phyloP scores from a whole-genome alignment of 2,113 vertebrate genomes.

The Nannobrachium achirus region DNA sequence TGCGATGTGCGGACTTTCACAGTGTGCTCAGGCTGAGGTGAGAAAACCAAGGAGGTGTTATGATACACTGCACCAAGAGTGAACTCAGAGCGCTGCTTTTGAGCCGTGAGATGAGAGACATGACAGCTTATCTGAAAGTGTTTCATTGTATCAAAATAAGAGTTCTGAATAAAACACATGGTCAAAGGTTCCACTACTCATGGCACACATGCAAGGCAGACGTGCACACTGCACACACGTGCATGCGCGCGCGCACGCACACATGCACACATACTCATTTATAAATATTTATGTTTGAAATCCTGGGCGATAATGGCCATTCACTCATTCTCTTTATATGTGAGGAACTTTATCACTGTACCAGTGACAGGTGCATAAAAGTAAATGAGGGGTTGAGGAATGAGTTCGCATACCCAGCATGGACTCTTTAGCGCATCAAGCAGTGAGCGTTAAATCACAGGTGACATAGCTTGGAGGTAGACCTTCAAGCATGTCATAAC shows the following conservation, averaged over 20 bases:
- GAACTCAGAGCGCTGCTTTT: conserved; percentile 53
- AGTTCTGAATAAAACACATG: conserved; percentile 61
- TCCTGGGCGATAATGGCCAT: background rate
- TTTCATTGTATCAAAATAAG: conserved; percentile 60
- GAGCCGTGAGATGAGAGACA: conserved; percentile 52
- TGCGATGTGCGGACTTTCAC: conserved; percentile 62
- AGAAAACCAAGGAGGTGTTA: conserved; percentile 69
- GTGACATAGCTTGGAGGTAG: conserved; percentile 59
- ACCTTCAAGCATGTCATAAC: conserved; percentile 59
- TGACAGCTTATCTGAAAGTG: conserved; percentile 65
- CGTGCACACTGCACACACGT: background rate
- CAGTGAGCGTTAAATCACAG: conserved; percentile 42
- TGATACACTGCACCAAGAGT: conserved; percentile 65
- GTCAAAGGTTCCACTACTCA: background rate
- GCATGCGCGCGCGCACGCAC: background rate
- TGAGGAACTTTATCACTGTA: background rate
- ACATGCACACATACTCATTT: background rate
- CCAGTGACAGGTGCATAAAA: background rate
- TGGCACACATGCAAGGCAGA: too few relatives aligned
- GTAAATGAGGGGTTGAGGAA: background rate
- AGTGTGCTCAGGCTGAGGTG: conserved; percentile 60
- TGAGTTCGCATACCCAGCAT: conserved; percentile 16
- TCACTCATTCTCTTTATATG: conserved; percentile 28
- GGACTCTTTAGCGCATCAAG: conserved; percentile 18
- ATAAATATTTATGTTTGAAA: background rate